phyloP scores from a whole-genome alignment of 2,113 vertebrate species.

The Corythaixoides concolor region DNA sequence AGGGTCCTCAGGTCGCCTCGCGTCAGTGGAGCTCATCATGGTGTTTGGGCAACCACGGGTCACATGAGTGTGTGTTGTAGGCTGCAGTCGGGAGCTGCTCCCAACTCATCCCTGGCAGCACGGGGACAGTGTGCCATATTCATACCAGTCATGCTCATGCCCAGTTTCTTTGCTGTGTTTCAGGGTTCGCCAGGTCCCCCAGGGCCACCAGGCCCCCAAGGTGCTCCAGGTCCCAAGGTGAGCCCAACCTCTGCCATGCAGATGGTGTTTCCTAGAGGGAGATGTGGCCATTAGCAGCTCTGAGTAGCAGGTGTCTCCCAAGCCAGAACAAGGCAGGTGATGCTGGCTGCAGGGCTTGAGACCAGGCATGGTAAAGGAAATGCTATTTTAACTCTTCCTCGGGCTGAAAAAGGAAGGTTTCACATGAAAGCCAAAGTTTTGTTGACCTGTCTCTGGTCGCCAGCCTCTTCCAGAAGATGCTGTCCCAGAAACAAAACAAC shows the following conservation, averaged over 20 bases:
- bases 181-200: constrained; percentile 86
- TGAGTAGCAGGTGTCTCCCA: background rate
- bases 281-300: rapidly evolving
- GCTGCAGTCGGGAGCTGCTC: rapidly evolving
- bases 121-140: rapidly evolving
- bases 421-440: background rate
- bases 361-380: background rate
- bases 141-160: background rate
- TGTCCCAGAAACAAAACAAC: rapidly evolving
- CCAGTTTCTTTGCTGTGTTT: background rate
- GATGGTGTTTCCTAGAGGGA: rapidly evolving
- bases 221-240: constrained; percentile 87
- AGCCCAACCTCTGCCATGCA: background rate
- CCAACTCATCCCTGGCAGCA: background rate
- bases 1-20: rapidly evolving
- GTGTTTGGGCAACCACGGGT: rapidly evolving
- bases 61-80: background rate
- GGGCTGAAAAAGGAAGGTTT: background rate
- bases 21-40: rapidly evolving
- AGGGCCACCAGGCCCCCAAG: constrained; percentile 84
- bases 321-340: background rate
- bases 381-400: background rate
- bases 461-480: background rate
- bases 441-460: background rate
- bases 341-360: rapidly evolving